Percentiles rank a stretch among this genome's conserved stretches.
Conservation (phyloP, 2,797 vertebrate species). For the Liparis tanakae region DNA sequence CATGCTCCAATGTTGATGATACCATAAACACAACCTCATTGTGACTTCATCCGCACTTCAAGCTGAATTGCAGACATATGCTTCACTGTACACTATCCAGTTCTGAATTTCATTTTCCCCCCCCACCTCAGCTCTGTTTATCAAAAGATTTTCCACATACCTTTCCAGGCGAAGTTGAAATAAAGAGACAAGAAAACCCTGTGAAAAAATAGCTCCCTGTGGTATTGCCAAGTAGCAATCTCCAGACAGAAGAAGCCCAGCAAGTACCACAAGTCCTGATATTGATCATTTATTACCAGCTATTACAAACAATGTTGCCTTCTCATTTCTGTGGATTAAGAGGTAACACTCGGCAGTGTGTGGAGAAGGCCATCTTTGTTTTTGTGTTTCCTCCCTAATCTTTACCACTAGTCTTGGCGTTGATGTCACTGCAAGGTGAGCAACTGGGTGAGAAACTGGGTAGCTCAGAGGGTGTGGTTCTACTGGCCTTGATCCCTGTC, state of each 20-base stretch:
- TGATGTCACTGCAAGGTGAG: constrained; percentile 61
- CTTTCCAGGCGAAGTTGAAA: constrained; percentile 69
- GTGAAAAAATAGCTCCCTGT: constrained; percentile 47
- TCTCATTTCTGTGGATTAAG: constrained; percentile 55
- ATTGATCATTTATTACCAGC: constrained; percentile 57
- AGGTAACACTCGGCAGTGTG: constrained; percentile 25
- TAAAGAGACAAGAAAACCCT: constrained; percentile 60
- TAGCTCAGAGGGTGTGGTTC: constrained; percentile 59
- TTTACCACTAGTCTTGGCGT: constrained; percentile 6
- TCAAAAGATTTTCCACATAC: constrained; percentile 70
- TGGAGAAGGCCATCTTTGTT: constrained; percentile 48
- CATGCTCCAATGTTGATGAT: constrained; percentile 73
- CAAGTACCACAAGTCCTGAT: constrained; percentile 52
- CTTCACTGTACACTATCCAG: constrained; percentile 61
- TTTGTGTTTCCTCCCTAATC: constrained; percentile 33
- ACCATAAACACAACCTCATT: constrained; percentile 77
- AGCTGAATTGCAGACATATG: constrained; percentile 79
- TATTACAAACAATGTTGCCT: constrained; percentile 50
- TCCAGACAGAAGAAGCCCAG: constrained; percentile 49
- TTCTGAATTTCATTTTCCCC: constrained; percentile 49
- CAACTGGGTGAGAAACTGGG: constrained; percentile 37
- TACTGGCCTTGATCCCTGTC: constrained; percentile 65
- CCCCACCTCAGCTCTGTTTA: constrained; percentile 58
- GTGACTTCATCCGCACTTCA: constrained; percentile 73
- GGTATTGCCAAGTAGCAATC: constrained; percentile 51